Conservation (phyloP, 2,888 invertebrate species). For the Fragum whitleyi region DNA sequence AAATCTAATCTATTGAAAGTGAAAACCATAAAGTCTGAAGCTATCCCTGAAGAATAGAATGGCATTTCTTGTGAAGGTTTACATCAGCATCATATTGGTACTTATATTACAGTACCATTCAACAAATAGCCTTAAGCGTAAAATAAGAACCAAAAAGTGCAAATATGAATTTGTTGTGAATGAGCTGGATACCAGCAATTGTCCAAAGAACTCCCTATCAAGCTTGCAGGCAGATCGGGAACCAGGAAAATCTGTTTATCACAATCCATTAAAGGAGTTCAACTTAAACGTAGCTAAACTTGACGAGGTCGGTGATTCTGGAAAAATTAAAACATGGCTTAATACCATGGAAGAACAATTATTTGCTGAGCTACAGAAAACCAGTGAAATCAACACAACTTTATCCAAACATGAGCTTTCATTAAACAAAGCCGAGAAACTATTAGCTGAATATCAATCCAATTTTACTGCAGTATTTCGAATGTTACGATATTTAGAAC, state of each 20-base stretch:
- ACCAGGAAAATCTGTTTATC: conserved; percentile 29
- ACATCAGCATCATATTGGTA: neutral
- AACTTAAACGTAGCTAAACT: conserved; percentile 6
- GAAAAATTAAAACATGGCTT: conserved; percentile 55
- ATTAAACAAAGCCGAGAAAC: conserved; percentile 70
- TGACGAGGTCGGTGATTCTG: conserved; percentile 16
- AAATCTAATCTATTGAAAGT: too few species aligned
- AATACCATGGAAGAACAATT: conserved; percentile 66
- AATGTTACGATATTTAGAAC: conserved; percentile 76
- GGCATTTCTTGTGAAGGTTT: neutral
- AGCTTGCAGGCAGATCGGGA: conserved; percentile 64
- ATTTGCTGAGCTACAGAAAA: conserved; percentile 74
- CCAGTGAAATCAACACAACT: conserved; percentile 75
- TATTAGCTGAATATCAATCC: conserved; percentile 68
- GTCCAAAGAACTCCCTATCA: conserved; percentile 67
- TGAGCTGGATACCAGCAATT: conserved; percentile 76
- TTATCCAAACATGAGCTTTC: conserved; percentile 73
- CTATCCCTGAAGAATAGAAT: neutral
- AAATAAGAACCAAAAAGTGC: conserved; percentile 58
- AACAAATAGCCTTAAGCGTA: conserved; percentile 24
- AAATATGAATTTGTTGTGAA: conserved; percentile 79
- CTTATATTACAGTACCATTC: neutral
- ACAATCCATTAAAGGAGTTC: conserved; percentile 10
- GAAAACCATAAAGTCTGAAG: neutral
- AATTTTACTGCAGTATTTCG: conserved; percentile 76